These are phyloP conservation scores for Clitarchus hookeri DNA, from an alignment of 2,888 invertebrate genomes.

Conservation along the genomic window DNA sequence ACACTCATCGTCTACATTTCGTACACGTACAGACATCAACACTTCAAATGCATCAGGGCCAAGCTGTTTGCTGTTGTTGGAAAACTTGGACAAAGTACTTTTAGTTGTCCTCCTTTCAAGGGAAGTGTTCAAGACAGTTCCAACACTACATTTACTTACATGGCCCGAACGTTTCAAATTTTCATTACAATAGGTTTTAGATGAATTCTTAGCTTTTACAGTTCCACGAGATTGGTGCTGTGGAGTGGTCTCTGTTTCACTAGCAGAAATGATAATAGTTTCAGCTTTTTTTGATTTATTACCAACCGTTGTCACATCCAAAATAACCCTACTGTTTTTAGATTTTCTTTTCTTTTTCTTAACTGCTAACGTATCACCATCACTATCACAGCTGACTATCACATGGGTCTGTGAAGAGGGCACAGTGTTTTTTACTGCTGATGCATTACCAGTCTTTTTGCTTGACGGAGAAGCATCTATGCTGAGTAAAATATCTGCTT, in stretches of 20 bases:
- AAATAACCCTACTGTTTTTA: background rate
- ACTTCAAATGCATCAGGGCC: conserved; percentile 12
- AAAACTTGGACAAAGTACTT: background rate
- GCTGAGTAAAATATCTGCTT: background rate
- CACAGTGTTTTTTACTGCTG: background rate
- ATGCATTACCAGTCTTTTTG: background rate
- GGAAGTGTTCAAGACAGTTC: background rate
- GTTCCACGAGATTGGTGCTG: background rate
- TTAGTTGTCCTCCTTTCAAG: background rate
- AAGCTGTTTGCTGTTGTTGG: background rate
- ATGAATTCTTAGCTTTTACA: background rate
- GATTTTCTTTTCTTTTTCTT: background rate
- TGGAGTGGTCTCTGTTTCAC: background rate
- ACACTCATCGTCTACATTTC: background rate
- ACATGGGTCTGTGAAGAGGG: too few relatives aligned
- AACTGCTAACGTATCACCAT: background rate
- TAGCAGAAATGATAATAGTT: background rate
- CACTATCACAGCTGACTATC: background rate
- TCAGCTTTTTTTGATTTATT: conserved; percentile 18
- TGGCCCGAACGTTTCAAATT: background rate
- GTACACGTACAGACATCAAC: background rate
- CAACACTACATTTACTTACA: background rate
- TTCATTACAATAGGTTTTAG: background rate
- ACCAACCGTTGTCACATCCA: background rate
- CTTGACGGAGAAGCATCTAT: background rate